These are phyloP conservation scores for Cnemophilus loriae DNA, from an alignment of 2,113 vertebrate genomes.

Conservation along the genomic window DNA sequence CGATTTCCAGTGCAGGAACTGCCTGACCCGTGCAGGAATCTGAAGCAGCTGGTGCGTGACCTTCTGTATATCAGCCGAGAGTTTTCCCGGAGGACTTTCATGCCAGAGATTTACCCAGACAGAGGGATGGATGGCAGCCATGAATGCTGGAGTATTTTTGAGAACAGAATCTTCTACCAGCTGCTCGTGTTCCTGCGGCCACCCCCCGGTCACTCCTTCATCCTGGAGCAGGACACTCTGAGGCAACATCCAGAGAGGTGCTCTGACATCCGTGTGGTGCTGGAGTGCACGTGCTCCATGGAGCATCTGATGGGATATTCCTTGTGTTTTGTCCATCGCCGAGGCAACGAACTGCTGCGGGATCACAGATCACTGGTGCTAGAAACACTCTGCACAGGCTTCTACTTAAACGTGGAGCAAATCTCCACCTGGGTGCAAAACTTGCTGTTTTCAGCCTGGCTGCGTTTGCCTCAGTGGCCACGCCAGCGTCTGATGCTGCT, in stretches of 20 bases:
- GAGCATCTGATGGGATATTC: fast-evolving
- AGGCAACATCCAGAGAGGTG: not conserved
- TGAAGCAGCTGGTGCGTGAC: not conserved
- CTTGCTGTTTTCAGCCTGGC: not conserved
- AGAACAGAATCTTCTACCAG: not conserved
- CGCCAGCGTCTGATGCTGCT: not conserved
- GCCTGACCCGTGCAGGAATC: not conserved
- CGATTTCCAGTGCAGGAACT: fast-evolving
- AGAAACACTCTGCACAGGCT: not conserved
- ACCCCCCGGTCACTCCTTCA: not conserved
- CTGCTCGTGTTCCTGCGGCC: not conserved
- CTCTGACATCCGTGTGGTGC: not conserved
- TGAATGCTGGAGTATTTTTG: not conserved
- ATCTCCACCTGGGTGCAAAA: not conserved
- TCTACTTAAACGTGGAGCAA: not conserved
- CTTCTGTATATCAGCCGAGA: not conserved
- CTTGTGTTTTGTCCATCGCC: not conserved
- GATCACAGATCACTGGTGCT: not conserved
- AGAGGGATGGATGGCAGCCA: not conserved
- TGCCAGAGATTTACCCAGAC: not conserved
- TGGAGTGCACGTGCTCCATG: not conserved
- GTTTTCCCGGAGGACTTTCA: not conserved
- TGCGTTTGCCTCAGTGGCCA: not conserved
- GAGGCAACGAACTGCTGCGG: fast-evolving
- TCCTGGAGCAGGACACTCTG: not conserved